These are phyloP conservation scores for Gnathonemus echidnorhynchus DNA, from an alignment of 2,113 vertebrate species.

Conservation along the genomic window DNA sequence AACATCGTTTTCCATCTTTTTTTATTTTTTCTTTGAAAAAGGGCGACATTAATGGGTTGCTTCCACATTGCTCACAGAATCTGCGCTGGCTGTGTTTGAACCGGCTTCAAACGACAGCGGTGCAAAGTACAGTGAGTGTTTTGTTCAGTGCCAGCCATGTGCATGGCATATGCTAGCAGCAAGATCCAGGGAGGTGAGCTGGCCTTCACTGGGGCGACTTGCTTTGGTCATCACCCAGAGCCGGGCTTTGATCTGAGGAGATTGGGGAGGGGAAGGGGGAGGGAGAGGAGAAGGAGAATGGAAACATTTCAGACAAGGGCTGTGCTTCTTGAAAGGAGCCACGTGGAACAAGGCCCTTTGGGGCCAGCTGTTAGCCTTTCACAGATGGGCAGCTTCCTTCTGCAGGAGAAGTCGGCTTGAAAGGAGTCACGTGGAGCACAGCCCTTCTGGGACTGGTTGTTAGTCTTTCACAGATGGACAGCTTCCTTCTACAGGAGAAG, in stretches of 20 bases:
- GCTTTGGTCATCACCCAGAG: conserved; percentile 63
- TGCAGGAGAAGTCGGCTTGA: conserved; percentile 32
- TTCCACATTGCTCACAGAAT: conserved; percentile 55
- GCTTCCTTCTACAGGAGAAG: not conserved
- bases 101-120: conserved; percentile 61
- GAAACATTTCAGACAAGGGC: conserved; percentile 61
- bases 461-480: not conserved
- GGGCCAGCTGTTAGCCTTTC: conserved; percentile 53
- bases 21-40: conserved; percentile 31
- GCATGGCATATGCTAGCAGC: conserved; percentile 74
- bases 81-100: conserved; percentile 55
- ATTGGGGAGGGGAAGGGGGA: not conserved
- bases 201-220: conserved; percentile 55
- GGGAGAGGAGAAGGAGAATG: conserved; percentile 39
- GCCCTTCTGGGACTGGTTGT: not conserved
- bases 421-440: not conserved
- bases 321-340: conserved; percentile 61
- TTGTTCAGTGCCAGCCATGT: conserved; percentile 78
- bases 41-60: conserved; percentile 48
- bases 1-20: not conserved
- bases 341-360: conserved; percentile 72
- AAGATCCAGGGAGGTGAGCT: conserved; percentile 42
- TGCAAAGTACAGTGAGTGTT: conserved; percentile 51
- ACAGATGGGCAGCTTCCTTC: conserved; percentile 62
- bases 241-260: conserved; percentile 66